phyloP scores from a whole-genome alignment of 2,113 vertebrate genomes.

The Calypte anna region DNA sequence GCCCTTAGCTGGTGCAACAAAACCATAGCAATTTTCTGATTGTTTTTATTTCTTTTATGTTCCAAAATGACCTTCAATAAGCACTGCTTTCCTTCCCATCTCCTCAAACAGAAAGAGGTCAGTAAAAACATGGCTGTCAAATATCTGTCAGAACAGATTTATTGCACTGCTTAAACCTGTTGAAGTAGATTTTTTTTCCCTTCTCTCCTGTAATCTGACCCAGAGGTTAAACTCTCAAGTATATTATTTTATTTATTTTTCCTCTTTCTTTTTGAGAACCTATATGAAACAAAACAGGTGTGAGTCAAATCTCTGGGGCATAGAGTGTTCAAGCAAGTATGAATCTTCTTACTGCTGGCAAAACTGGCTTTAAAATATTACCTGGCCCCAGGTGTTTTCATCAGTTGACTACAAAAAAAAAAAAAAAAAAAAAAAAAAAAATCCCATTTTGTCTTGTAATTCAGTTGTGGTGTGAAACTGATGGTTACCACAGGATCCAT shows the following conservation, averaged over 20 bases:
- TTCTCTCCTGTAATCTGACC: conserved; percentile 47
- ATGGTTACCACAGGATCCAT: background rate
- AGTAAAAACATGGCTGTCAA: conserved; percentile 63
- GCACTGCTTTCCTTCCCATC: conserved; percentile 37
- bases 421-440: background rate
- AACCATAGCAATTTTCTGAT: background rate
- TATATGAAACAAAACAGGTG: conserved; percentile 30
- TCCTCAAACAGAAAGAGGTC: conserved; percentile 49
- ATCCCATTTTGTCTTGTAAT: background rate
- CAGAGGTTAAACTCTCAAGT: conserved; percentile 31
- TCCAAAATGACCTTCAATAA: conserved; percentile 43
- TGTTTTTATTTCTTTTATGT: conserved; percentile 53
- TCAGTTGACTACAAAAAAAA: background rate
- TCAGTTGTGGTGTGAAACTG: background rate
- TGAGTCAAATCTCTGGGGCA: conserved; percentile 31
- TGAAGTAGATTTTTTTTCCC: conserved; percentile 9
- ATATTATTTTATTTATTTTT: conserved; percentile 23
- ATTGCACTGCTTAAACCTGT: conserved; percentile 49
- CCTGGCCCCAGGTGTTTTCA: background rate
- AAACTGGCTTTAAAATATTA: conserved; percentile 14
- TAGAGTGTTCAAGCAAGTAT: background rate
- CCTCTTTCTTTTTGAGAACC: conserved; percentile 45
- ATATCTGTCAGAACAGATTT: conserved; percentile 69
- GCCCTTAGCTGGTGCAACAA: background rate
- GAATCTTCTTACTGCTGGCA: background rate